Evolutionary conservation across 2,113 vertebrate species (phyloP).

Genomic region (Ceyx melanurus): DNA sequence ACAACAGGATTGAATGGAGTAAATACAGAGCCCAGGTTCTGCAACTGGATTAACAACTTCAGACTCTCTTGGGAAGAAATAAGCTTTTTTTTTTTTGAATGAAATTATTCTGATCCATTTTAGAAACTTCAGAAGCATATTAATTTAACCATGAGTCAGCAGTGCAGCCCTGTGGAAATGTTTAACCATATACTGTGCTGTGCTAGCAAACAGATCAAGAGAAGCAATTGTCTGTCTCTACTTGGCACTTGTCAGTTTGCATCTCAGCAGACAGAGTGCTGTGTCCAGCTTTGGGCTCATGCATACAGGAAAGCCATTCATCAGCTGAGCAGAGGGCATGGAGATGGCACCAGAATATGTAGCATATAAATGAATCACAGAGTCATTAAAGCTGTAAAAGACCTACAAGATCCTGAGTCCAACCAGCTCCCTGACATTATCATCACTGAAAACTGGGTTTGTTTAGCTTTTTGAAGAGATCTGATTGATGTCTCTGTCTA

Average conservation of each 20-base stretch:
- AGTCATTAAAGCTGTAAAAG: no score
- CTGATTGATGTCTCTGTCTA: not conserved
- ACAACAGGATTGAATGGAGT: not conserved
- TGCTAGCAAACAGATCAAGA: not conserved
- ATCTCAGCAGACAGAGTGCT: not conserved
- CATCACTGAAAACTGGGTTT: not conserved
- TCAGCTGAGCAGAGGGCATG: not conserved
- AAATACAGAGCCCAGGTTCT: not conserved
- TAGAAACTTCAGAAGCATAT: not conserved
- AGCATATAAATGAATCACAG: not conserved
- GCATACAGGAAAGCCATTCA: not conserved
- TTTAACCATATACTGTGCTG: not conserved
- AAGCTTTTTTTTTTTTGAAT: not conserved
- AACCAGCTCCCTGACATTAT: no score
- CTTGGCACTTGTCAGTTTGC: not conserved
- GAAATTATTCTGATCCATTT: not conserved
- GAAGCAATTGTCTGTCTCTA: not conserved
- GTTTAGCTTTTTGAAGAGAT: not conserved
- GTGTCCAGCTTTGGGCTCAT: not conserved
- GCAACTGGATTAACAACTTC: not conserved
- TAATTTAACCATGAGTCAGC: not conserved
- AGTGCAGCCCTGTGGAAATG: not conserved
- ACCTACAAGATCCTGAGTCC: no score
- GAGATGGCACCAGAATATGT: not conserved
- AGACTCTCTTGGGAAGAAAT: not conserved